These are phyloP conservation scores for Chascanopsetta lugubris DNA, from an alignment of 2,113 vertebrate species.

Conservation along the genomic window DNA sequence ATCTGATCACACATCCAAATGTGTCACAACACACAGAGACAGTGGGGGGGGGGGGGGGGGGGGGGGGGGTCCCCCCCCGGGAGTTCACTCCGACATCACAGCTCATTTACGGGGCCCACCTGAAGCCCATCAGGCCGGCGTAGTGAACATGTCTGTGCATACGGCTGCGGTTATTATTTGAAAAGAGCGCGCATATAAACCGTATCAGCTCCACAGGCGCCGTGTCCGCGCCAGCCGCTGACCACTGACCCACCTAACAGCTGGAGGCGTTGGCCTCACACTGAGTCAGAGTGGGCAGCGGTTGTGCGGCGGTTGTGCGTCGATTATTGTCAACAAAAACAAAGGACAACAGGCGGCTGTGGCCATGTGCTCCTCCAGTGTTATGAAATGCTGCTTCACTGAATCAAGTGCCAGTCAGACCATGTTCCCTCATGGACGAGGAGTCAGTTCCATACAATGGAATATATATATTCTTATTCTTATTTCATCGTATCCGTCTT, in stretches of 20 bases:
- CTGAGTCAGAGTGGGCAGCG: constrained; percentile 30
- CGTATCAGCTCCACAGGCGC: constrained; percentile 60
- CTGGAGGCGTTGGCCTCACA: constrained; percentile 49
- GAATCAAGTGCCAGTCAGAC: no score
- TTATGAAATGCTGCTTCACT: constrained; percentile 19
- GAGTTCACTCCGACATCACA: constrained; percentile 9
- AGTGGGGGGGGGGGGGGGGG: no score
- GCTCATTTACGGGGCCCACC: constrained; percentile 19
- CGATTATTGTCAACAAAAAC: constrained; percentile 72
- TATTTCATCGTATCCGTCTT: no score
- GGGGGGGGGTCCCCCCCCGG: no score
- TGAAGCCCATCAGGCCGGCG: constrained; percentile 25
- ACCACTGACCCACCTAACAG: constrained; percentile 26
- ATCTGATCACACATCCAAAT: no score
- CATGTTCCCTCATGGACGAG: no score
- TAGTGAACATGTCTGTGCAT: constrained; percentile 55
- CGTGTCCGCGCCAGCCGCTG: constrained; percentile 37
- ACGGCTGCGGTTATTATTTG: constrained; percentile 45
- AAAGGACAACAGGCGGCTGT: constrained; percentile 23
- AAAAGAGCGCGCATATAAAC: constrained; percentile 48
- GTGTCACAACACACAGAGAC: constrained; percentile 1
- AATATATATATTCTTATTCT: no score
- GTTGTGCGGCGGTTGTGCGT: constrained; percentile 10
- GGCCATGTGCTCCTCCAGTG: constrained; percentile 10
- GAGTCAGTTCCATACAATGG: no score